Evolutionary conservation across 2,888 invertebrate genomes (phyloP).

Genomic region (Lepidochrysops patricia): DNA sequence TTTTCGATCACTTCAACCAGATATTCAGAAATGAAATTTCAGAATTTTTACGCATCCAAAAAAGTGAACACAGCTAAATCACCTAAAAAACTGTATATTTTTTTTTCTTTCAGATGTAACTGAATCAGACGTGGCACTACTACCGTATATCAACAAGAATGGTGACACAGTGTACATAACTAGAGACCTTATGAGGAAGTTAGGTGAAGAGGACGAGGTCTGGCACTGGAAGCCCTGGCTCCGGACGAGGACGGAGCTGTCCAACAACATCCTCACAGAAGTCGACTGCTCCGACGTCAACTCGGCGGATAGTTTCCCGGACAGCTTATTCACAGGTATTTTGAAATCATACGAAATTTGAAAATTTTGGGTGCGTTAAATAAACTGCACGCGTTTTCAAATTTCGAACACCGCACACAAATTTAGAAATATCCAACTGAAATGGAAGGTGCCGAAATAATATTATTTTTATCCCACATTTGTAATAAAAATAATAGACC

Average conservation of each 20-base stretch:
- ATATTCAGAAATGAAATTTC: neutral
- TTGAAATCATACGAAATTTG: too few relatives aligned
- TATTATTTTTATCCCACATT: too few relatives aligned
- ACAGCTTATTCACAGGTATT: conserved; percentile 52
- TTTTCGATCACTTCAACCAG: neutral
- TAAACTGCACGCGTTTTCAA: too few relatives aligned
- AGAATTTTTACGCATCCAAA: too few relatives aligned
- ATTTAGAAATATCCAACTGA: too few relatives aligned
- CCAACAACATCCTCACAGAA: conserved; percentile 39
- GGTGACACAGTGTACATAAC: conserved; percentile 45
- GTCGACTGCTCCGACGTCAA: conserved; percentile 33
- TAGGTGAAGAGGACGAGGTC: conserved; percentile 40
- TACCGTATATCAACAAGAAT: conserved; percentile 34
- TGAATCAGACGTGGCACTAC: conserved; percentile 24
- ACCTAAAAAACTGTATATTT: too few relatives aligned
- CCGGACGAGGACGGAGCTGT: conserved; percentile 43
- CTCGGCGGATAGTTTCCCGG: conserved; percentile 76
- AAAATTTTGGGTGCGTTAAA: too few relatives aligned
- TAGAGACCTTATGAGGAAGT: conserved; percentile 39
- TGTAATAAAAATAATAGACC: too few relatives aligned
- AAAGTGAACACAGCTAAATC: too few relatives aligned
- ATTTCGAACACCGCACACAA: too few relatives aligned
- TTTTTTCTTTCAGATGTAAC: conserved; percentile 39
- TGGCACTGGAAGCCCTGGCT: conserved; percentile 69
- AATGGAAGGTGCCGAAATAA: too few relatives aligned